A percentile compares a stretch with the other conserved stretches of the same genome.
phyloP scores from a whole-genome alignment of 2,888 invertebrate genomes.

The Scaeva pyrastri region DNA sequence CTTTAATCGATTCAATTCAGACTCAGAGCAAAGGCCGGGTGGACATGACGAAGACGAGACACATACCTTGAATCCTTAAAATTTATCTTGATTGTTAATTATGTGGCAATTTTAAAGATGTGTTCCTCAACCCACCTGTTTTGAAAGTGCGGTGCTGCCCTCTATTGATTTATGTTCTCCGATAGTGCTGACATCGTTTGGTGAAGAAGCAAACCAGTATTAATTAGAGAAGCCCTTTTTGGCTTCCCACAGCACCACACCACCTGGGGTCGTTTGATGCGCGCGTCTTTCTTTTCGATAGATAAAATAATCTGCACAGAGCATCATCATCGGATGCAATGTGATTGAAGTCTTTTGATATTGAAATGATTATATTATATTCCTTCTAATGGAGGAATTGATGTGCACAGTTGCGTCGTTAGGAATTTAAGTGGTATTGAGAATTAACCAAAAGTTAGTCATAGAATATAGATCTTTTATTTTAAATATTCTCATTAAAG shows the following conservation, averaged over 20 bases:
- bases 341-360: constrained; percentile 59
- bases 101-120: constrained; percentile 33
- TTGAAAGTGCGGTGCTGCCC: neutral
- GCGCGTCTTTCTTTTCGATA: constrained; percentile 9
- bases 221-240: constrained; percentile 60
- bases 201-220: constrained; percentile 56
- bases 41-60: neutral
- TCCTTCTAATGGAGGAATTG: constrained; percentile 30
- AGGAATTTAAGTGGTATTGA: neutral
- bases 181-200: constrained; percentile 61
- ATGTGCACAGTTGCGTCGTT: constrained; percentile 23
- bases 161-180: constrained; percentile 59
- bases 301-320: constrained; percentile 50
- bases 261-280: constrained; percentile 49
- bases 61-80: neutral
- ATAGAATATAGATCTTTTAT: too few species aligned
- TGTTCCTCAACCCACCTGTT: constrained; percentile 64
- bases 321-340: neutral
- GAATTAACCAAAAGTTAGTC: neutral
- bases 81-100: constrained; percentile 56
- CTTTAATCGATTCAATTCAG: constrained; percentile 14
- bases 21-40: too few species aligned
- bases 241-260: constrained; percentile 26
- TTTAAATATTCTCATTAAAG: too few species aligned
- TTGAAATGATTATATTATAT: constrained; percentile 38